These are phyloP conservation scores for Hippotragus niger DNA, from an alignment of 2,113 vertebrate species.

Conservation along the genomic window DNA sequence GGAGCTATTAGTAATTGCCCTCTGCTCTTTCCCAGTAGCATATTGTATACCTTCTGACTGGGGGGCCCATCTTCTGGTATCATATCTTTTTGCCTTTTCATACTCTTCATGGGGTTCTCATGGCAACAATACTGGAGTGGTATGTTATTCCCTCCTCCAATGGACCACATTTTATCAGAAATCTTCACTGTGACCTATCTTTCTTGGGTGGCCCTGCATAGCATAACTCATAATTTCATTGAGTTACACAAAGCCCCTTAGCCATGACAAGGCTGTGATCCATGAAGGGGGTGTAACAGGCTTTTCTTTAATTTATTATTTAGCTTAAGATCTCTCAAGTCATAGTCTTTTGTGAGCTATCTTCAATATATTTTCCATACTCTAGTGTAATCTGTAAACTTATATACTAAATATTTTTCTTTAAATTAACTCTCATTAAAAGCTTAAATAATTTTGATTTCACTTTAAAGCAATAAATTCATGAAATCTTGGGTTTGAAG, in stretches of 20 bases:
- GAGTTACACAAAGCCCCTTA: background rate
- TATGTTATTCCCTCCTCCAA: background rate
- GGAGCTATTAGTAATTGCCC: background rate
- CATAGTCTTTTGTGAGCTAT: background rate
- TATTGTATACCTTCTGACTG: background rate
- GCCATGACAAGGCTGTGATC: background rate
- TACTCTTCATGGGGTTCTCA: background rate
- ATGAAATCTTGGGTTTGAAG: background rate
- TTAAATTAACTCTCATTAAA: background rate
- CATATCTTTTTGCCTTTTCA: background rate
- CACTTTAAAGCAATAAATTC: background rate
- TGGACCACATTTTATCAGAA: background rate
- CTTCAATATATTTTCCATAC: background rate
- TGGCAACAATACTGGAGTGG: background rate
- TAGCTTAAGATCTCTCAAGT: background rate
- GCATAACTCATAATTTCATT: background rate
- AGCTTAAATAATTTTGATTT: background rate
- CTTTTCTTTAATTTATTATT: constrained; percentile 31
- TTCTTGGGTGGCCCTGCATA: background rate
- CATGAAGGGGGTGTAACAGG: background rate
- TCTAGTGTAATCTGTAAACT: background rate
- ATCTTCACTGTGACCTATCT: background rate
- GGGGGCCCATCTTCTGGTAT: background rate
- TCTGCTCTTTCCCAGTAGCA: background rate
- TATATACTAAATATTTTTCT: background rate